Evolutionary conservation across 2,797 vertebrate genomes (phyloP), one percentile per base, ranked within the genome.

Genomic region (Cichlasoma orientale): DNA sequence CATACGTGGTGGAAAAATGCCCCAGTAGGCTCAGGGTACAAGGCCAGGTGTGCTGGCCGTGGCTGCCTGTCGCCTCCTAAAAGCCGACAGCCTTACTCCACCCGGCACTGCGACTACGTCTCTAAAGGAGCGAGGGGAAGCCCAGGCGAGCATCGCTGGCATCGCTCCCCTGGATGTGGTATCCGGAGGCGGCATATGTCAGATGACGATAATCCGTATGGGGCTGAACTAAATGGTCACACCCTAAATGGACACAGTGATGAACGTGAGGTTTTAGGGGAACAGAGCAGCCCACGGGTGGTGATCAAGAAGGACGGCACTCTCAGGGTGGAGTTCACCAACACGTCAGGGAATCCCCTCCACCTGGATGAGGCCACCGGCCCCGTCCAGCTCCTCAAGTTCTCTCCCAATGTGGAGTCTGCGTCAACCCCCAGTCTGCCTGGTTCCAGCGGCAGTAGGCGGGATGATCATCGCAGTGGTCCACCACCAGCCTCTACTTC

Each of bases 241-340:
- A 70, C 95, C 18, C 86, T 95, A 75, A 96, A 95, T 69, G 96
- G 96, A 74, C 95, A 95, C 0, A 9, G 92, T 1, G 90, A 93
- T 1, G 95, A 96, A 44, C 72, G 78, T 1, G 82, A 78, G 89
- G 91, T 29, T 38, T 91, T 94, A 16, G 96, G 96, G 82, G 95
- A 96, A 80, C 95, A 96, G 52, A 96, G 93, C 84, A 99, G 98
- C 86, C 98, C 98, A 0, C 92, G 96, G 81, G 98, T 99, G 91
- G 97, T 98, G 74, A 99, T 99, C 92, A 98, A 96, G 86, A 93
- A 98, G 87, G 98, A 98, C 0, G 96, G 97, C 12, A 97, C 96
- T 57, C 93, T 98, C 69, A 93, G 97, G 80, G 98, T 99, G 0
- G 97, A 99, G 92, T 99, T 99, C 92, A 98, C 97, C 83, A 98